Conservation (phyloP, 2,113 vertebrate genomes). For the Apeltes quadracus region DNA sequence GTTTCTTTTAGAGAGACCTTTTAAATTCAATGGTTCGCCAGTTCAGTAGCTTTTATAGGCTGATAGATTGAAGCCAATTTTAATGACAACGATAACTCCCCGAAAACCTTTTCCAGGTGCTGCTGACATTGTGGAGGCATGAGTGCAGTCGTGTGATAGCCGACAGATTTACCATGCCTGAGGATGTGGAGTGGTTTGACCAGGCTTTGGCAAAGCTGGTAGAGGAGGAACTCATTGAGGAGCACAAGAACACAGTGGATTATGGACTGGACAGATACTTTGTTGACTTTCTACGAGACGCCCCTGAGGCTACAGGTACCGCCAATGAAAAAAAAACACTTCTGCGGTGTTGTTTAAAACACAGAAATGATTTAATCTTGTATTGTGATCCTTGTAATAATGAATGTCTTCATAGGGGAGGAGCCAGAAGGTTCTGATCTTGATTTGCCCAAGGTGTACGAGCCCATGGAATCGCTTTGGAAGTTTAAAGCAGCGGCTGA, state of each 20-base stretch:
- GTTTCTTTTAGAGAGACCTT: not conserved
- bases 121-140: conserved; percentile 92
- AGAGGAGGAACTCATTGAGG: conserved; percentile 81
- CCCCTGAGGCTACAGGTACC: conserved; percentile 87
- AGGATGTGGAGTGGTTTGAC: conserved; percentile 92
- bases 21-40: not conserved
- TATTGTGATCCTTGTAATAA: not conserved
- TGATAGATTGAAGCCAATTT: not conserved
- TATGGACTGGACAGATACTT: conserved; percentile 85
- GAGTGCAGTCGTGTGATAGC: conserved; percentile 94
- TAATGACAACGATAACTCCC: not conserved
- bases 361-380: not conserved
- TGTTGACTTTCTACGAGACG: conserved; percentile 92
- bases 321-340: conserved; percentile 5
- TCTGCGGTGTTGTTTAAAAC: not conserved
- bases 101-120: conserved; percentile 72
- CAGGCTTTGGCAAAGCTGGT: conserved; percentile 79
- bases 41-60: not conserved
- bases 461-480: conserved; percentile 86
- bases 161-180: conserved; percentile 87
- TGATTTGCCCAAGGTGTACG: conserved; percentile 90
- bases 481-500: conserved; percentile 85
- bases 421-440: conserved; percentile 83
- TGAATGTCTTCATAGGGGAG: conserved; percentile 79
- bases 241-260: conserved; percentile 72